Evolutionary conservation across 2,797 vertebrate genomes (phyloP).

Genomic region (Tragopan temminckii): DNA sequence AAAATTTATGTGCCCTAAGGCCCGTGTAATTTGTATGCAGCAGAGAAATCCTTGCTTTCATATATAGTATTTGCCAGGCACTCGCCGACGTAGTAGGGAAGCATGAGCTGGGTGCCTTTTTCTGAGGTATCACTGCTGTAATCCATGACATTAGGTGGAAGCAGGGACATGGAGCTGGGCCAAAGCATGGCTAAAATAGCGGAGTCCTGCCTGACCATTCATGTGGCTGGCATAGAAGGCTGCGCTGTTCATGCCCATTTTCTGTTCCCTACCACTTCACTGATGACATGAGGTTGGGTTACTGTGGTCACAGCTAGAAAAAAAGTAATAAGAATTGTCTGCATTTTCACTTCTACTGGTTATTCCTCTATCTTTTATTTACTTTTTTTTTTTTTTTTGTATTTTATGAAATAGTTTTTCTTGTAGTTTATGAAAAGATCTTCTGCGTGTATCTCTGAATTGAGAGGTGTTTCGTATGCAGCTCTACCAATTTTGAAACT

Average conservation of each 20-base stretch:
- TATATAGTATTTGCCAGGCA: fast-evolving
- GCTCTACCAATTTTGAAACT: background rate
- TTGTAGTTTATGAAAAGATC: background rate
- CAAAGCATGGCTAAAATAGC: background rate
- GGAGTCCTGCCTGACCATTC: background rate
- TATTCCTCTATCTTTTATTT: background rate
- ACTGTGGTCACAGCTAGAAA: background rate
- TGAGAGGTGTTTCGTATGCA: background rate
- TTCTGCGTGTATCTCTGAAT: background rate
- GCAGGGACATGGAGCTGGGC: background rate
- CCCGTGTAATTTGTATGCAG: background rate
- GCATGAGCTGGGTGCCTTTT: background rate
- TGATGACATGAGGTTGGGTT: background rate
- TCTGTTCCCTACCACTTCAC: background rate
- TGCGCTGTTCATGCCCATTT: background rate
- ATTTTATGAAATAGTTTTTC: background rate
- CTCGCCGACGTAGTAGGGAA: fast-evolving
- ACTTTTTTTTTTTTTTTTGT: background rate
- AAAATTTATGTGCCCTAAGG: background rate
- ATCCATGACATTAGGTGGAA: background rate
- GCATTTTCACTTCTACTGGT: background rate
- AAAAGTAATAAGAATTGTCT: background rate
- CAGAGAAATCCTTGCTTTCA: background rate
- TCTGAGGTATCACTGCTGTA: background rate
- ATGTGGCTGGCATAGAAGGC: background rate